phyloP scores from a whole-genome alignment of 2,888 invertebrate genomes.

The Calephelis perditalis region DNA sequence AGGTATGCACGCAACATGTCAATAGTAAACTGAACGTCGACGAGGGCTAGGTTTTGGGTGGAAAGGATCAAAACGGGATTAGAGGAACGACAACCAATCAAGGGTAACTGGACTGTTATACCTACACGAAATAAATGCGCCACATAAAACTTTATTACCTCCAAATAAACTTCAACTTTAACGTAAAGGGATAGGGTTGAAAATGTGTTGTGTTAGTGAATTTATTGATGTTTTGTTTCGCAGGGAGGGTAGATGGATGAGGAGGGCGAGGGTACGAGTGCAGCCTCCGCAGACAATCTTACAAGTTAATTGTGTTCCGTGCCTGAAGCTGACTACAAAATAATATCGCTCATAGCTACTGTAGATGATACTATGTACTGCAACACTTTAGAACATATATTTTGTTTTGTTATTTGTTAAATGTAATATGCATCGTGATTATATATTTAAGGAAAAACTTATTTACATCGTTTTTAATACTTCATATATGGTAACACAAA shows the following conservation, averaged over 20 bases:
- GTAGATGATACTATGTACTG: not conserved
- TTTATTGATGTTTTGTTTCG: slow-evolving; percentile 79
- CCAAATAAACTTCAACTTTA: slow-evolving; percentile 39
- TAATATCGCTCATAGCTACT: slow-evolving; percentile 56
- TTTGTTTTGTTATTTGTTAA: no score
- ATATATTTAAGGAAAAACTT: no score
- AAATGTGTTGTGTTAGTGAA: slow-evolving; percentile 35
- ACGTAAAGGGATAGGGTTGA: slow-evolving; percentile 34
- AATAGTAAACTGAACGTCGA: slow-evolving; percentile 71
- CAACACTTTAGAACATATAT: no score
- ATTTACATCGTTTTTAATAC: no score
- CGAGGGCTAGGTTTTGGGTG: slow-evolving; percentile 79
- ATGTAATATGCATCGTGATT: no score
- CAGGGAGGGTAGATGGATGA: slow-evolving; percentile 70
- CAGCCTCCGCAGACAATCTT: slow-evolving; percentile 78
- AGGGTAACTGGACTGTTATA: slow-evolving; percentile 80
- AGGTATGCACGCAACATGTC: slow-evolving; percentile 69
- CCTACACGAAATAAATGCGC: slow-evolving; percentile 77
- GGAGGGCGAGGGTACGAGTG: slow-evolving; percentile 68
- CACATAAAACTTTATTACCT: slow-evolving; percentile 65
- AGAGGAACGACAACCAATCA: slow-evolving; percentile 85
- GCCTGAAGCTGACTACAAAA: slow-evolving; percentile 72
- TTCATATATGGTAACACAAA: no score
- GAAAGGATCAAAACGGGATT: slow-evolving; percentile 84
- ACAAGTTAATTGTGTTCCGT: slow-evolving; percentile 79